A percentile compares a stretch with the other conserved stretches of the same genome.
Evolutionary conservation across 2,113 vertebrate species (phyloP).

Genomic region (Dromiciops gliroides): DNA sequence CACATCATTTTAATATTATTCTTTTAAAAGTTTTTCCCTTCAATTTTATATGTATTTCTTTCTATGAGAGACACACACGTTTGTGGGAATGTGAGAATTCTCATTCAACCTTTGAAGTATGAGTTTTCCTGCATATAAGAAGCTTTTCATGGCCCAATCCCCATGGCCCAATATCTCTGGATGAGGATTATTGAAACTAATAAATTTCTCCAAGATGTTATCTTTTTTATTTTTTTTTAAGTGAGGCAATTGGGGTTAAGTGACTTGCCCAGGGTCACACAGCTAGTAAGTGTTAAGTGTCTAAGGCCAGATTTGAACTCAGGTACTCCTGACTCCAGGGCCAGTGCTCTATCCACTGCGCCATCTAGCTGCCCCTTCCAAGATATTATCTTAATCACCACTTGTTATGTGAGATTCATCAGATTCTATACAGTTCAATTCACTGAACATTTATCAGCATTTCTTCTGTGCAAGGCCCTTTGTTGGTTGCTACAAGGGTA

Average conservation of each 20-base stretch:
- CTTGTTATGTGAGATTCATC: background rate
- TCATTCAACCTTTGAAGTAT: constrained; percentile 31
- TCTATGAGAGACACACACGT: background rate
- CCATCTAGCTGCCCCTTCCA: too few relatives aligned
- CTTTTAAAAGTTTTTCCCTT: background rate
- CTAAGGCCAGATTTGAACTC: too few relatives aligned
- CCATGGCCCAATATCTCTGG: background rate
- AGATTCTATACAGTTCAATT: background rate
- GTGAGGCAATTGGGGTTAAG: too few relatives aligned
- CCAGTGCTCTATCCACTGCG: too few relatives aligned
- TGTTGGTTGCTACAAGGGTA: background rate
- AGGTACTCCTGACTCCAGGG: too few relatives aligned
- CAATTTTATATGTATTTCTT: background rate
- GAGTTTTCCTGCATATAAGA: constrained; percentile 30
- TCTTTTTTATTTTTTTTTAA: too few relatives aligned
- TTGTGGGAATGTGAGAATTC: background rate
- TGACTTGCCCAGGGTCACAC: too few relatives aligned
- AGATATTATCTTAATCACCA: background rate
- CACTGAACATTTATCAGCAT: background rate
- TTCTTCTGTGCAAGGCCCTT: background rate
- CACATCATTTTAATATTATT: background rate
- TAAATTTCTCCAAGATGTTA: background rate
- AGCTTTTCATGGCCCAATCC: constrained; percentile 27
- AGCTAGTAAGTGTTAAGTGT: too few relatives aligned
- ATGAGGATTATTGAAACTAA: constrained; percentile 17